Conservation (phyloP, 30 jellyfish, hydroid and myxozoan genomes). For the Aurelia sp. region DNA sequence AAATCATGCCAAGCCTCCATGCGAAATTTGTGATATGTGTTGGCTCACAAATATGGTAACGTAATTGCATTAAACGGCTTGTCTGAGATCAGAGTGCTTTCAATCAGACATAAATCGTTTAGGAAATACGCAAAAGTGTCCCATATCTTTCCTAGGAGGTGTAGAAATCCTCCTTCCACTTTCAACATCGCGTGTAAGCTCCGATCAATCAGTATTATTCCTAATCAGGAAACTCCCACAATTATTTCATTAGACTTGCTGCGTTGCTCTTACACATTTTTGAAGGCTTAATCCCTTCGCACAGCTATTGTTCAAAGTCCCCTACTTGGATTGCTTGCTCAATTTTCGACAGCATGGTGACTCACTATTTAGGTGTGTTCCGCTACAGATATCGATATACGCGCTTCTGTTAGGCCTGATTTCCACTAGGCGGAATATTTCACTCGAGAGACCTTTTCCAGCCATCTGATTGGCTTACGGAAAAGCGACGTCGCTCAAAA, state of each 20-base stretch:
- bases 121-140: conserved; percentile 37
- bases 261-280: conserved; percentile 6
- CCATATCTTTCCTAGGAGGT: conserved; percentile 36
- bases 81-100: background rate
- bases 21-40: too few species aligned
- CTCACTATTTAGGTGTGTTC: too few species aligned
- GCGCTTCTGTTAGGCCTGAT: too few species aligned
- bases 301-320: conserved; percentile 3
- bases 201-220: conserved; percentile 21
- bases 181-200: conserved; percentile 36
- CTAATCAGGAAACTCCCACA: conserved; percentile 55
- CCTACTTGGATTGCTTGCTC: conserved; percentile 25
- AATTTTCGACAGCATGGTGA: background rate
- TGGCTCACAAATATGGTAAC: too few species aligned
- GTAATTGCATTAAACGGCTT: conserved; percentile 4
- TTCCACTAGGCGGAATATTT: too few species aligned
- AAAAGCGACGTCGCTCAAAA: too few species aligned
- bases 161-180: conserved; percentile 20
- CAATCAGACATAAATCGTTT: background rate
- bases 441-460: too few species aligned
- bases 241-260: conserved; percentile 21
- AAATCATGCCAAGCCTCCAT: too few species aligned
- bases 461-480: too few species aligned
- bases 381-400: too few species aligned
- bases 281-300: conserved; percentile 8